These are phyloP conservation scores for Variabilichromis moorii DNA, from an alignment of 2,113 vertebrate genomes.

Conservation along the genomic window DNA sequence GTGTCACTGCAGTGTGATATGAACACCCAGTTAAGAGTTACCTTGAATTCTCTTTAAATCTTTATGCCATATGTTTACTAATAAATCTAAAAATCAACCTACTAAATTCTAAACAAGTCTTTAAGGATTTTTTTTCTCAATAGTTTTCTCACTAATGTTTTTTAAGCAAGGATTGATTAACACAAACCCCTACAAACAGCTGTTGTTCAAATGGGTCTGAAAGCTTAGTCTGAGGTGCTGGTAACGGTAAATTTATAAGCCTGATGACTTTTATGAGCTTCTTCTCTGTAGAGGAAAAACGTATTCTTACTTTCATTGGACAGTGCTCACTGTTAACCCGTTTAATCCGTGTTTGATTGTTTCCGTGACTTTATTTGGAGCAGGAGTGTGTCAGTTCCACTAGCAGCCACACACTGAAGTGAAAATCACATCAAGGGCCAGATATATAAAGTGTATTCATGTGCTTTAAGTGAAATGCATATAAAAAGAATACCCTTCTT, in stretches of 20 bases:
- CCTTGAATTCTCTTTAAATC: fast-evolving
- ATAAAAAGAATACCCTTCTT: background rate
- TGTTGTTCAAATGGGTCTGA: background rate
- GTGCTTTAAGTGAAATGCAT: background rate
- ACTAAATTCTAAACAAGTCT: background rate
- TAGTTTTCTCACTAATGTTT: background rate
- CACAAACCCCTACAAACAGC: background rate
- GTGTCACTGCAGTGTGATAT: background rate
- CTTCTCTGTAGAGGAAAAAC: background rate
- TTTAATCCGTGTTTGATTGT: background rate
- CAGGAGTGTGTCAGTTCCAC: background rate
- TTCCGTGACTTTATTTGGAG: background rate
- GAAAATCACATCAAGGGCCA: background rate
- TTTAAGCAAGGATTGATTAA: background rate
- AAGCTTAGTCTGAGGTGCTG: background rate
- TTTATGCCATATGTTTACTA: fast-evolving
- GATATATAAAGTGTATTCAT: background rate
- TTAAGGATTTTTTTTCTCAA: background rate
- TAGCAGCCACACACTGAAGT: background rate
- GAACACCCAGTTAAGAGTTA: background rate
- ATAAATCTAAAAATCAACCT: background rate
- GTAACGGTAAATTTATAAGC: background rate
- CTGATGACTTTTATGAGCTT: background rate
- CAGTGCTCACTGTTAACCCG: background rate
- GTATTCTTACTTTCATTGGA: background rate